Conservation (phyloP, 2,113 vertebrate species). For the Jaculus jaculus region DNA sequence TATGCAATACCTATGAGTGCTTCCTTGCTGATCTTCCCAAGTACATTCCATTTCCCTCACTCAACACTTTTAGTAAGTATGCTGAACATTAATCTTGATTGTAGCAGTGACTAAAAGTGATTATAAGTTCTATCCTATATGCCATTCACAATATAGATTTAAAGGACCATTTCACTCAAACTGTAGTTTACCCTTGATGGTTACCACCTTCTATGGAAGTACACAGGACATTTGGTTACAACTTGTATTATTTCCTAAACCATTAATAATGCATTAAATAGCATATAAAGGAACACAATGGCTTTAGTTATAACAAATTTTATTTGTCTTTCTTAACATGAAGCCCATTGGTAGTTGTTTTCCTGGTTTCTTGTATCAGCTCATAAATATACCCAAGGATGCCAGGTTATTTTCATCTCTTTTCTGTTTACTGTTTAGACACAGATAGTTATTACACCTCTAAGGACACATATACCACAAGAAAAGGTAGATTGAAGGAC, state of each 20-base stretch:
- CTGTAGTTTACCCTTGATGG: not conserved
- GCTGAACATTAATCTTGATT: not conserved
- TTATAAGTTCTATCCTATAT: not conserved
- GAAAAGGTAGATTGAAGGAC: not conserved
- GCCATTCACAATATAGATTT: not conserved
- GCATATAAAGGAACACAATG: not conserved
- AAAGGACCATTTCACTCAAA: not conserved
- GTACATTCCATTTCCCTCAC: not conserved
- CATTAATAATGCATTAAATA: not conserved
- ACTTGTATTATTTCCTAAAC: not conserved
- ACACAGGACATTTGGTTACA: not conserved
- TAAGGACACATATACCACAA: not conserved
- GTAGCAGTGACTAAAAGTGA: not conserved
- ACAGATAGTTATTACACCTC: not conserved
- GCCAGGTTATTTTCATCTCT: not conserved
- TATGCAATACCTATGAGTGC: not conserved
- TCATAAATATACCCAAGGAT: not conserved
- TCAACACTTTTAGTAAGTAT: not conserved
- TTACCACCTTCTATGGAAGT: not conserved
- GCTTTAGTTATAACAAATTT: not conserved
- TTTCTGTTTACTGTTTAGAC: not conserved
- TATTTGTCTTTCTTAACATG: not conserved
- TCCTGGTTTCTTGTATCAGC: not conserved
- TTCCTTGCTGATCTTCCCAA: not conserved
- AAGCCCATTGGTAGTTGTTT: not conserved